Evolutionary conservation across 1,140 invertebrate genomes (phyloP).

Genomic region (Scaptomyza graminum): DNA sequence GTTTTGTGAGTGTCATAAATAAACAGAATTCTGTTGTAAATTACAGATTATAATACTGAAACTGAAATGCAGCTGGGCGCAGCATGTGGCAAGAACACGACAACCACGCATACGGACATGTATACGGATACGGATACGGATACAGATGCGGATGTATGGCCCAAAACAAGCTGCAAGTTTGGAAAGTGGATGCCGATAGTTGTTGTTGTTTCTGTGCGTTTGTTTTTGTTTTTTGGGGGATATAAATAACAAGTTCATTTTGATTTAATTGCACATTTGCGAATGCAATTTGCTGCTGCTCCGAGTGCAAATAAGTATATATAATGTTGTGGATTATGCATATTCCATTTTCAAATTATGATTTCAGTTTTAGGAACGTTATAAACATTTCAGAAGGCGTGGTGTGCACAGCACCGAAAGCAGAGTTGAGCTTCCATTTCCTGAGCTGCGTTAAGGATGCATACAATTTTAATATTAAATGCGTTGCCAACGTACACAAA

Average conservation of each 20-base stretch:
- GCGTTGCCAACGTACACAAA: conserved; percentile 29
- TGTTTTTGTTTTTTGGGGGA: conserved; percentile 14
- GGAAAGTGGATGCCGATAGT: no score
- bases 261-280: conserved; percentile 79
- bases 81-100: conserved; percentile 47
- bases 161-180: no score
- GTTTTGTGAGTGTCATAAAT: conserved; percentile 66
- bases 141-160: conserved; percentile 7
- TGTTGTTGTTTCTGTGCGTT: not conserved
- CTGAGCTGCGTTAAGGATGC: conserved; percentile 67
- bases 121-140: conserved; percentile 3
- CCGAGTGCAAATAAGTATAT: conserved; percentile 35
- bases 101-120: not conserved
- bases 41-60: conserved; percentile 75
- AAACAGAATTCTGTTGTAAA: conserved; percentile 74
- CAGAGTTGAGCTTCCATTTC: conserved; percentile 10
- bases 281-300: conserved; percentile 48
- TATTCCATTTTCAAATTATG: conserved; percentile 59
- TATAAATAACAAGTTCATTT: conserved; percentile 81
- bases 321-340: conserved; percentile 34
- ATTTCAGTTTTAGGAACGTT: conserved; percentile 60
- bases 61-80: conserved; percentile 65
- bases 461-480: conserved; percentile 81
- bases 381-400: conserved; percentile 37
- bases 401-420: not conserved